Evolutionary conservation across 2,113 vertebrate genomes (phyloP), one percentile per base, ranked within the genome.

Genomic region (Coracopsis vasa): DNA sequence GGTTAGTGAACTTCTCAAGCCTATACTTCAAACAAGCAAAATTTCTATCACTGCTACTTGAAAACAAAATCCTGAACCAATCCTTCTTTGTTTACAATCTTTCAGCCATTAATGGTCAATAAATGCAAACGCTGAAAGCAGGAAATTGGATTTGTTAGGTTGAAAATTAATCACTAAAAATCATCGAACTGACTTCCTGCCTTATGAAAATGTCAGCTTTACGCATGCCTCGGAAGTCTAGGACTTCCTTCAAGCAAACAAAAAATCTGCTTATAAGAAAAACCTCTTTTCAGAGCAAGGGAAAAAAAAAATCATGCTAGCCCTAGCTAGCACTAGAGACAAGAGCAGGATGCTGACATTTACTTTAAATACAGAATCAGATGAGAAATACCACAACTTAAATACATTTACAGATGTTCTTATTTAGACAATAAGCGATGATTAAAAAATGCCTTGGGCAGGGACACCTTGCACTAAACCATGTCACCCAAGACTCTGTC

Each of bases 331-430:
- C 35, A 53, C 39, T 65, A 42, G 88, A 94, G 29, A 72, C 24
- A 87, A 69, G 39, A 94, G 27, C 65, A 94, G 84, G 33, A 91
- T 82, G 58, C 24, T 94, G 86, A 80, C 23, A 73, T 70, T 80
- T 88, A 56, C 64, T 94, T 95, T 69, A 93, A 92, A 91, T 65
- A 95, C 21, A 83, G 29, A 80, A 91, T 92, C 37, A 60, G 10
- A 77, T 92, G 87, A 96, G 53, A 86, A 95, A 95, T 61, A 92
- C 11, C 28, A 81, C 33, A 92, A 90, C 28, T 53, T 79, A 94
- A 91, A 90, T 85, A 88, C 42, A 42, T 92, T 94, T 94, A 79
- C 17, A 61, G 77, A 60, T 66, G 14, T 90, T 81, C 37, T 83
- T 90, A 65, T 31, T 58, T n/a, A 91, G 75, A 65, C 5, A 65